phyloP scores from a whole-genome alignment of 2,888 invertebrate genomes.

The Loripinus fragilis region DNA sequence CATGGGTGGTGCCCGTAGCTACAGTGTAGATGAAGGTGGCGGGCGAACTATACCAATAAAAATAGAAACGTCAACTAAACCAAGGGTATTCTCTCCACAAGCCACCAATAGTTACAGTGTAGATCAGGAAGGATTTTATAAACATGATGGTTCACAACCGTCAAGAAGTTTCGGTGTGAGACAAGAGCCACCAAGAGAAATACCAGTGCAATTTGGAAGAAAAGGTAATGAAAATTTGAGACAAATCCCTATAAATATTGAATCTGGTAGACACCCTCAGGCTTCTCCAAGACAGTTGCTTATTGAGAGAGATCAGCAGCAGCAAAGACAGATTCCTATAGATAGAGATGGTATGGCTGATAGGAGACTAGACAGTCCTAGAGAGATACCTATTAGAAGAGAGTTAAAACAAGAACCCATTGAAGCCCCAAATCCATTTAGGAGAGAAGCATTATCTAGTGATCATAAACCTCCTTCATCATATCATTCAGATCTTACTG shows the following conservation, averaged over 20 bases:
- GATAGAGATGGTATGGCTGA: conserved; percentile 9
- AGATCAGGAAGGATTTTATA: conserved; percentile 38
- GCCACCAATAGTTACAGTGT: conserved; percentile 37
- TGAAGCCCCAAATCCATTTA: conserved; percentile 20
- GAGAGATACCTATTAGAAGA: conserved; percentile 16
- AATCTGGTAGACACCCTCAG: background rate
- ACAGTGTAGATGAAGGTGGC: conserved; percentile 49
- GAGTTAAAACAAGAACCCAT: conserved; percentile 17
- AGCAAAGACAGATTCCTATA: conserved; percentile 7
- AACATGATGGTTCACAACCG: conserved; percentile 39
- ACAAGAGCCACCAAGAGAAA: conserved; percentile 54
- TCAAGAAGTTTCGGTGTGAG: conserved; percentile 54
- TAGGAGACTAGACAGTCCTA: background rate
- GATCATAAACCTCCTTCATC: conserved; percentile 8
- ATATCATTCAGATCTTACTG: background rate
- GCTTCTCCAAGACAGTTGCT: conserved; percentile 8
- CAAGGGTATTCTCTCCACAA: conserved; percentile 38
- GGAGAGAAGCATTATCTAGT: background rate
- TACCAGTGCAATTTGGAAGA: conserved; percentile 56
- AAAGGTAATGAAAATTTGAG: conserved; percentile 43
- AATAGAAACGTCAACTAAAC: conserved; percentile 41
- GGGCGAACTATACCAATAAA: conserved; percentile 55
- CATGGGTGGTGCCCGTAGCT: conserved; percentile 31
- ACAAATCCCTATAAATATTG: conserved; percentile 47
- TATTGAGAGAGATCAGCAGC: background rate